phyloP scores from a whole-genome alignment of 2,797 vertebrate species.

The Tachyglossus aculeatus region DNA sequence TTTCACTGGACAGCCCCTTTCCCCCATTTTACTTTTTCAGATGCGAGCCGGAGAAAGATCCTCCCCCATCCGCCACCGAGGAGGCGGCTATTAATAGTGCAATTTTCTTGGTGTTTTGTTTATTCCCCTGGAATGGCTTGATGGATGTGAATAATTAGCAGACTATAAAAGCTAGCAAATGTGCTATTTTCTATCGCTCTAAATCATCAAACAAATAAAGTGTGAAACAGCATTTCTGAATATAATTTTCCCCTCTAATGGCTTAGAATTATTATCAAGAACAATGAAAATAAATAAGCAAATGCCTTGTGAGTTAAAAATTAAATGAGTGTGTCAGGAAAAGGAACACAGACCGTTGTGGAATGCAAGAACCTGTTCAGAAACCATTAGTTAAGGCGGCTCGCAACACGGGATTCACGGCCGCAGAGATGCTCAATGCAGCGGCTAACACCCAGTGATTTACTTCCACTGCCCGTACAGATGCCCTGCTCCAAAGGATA shows the following conservation, averaged over 20 bases:
- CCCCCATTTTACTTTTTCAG: background rate
- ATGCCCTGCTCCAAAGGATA: background rate
- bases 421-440: fast-evolving
- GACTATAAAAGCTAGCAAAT: constrained; percentile 81
- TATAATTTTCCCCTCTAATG: constrained; percentile 83
- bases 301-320: constrained; percentile 70
- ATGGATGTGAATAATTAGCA: constrained; percentile 82
- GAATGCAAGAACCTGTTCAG: background rate
- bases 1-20: constrained; percentile 26
- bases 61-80: constrained; percentile 30
- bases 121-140: constrained; percentile 77
- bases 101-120: constrained; percentile 77
- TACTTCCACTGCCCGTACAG: background rate
- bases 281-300: constrained; percentile 80
- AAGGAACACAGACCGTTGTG: background rate
- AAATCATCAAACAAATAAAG: constrained; percentile 85
- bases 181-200: constrained; percentile 78
- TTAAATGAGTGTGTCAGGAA: constrained; percentile 66
- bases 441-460: background rate
- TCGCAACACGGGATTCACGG: background rate
- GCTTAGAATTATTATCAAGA: constrained; percentile 79
- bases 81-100: constrained; percentile 74
- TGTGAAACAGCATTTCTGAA: constrained; percentile 81
- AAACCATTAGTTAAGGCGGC: background rate
- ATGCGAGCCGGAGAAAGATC: background rate